A percentile compares a stretch with the other conserved stretches of the same genome.
phyloP scores from a whole-genome alignment of 1,140 invertebrate genomes.

The Fopius arisanus region DNA sequence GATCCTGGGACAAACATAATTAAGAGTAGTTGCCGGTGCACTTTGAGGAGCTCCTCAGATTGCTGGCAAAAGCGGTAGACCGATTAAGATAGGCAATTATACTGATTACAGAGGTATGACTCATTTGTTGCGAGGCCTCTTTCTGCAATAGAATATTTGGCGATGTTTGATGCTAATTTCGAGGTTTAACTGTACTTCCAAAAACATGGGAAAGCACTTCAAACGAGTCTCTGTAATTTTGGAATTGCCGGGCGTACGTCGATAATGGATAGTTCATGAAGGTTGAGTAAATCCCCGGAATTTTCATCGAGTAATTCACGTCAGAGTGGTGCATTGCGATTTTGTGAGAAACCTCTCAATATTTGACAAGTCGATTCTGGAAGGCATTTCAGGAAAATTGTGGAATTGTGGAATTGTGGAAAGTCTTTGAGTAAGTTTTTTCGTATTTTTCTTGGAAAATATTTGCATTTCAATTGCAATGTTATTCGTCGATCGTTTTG shows the following conservation, averaged over 20 bases:
- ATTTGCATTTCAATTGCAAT: too few relatives aligned
- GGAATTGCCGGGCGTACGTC: background rate
- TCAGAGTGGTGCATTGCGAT: too few relatives aligned
- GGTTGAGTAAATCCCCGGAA: background rate
- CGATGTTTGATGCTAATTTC: constrained; percentile 2
- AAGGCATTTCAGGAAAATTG: too few relatives aligned
- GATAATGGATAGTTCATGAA: background rate
- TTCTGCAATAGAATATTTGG: background rate
- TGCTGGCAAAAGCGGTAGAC: background rate
- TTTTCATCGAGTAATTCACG: background rate
- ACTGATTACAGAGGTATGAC: background rate
- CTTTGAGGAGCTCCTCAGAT: background rate
- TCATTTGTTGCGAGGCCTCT: background rate
- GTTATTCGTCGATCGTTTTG: too few relatives aligned
- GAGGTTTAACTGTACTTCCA: background rate
- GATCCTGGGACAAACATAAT: constrained; percentile 3
- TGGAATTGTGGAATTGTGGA: too few relatives aligned
- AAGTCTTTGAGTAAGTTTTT: too few relatives aligned
- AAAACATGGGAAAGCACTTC: constrained; percentile 13
- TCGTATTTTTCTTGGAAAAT: too few relatives aligned
- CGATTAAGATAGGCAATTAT: background rate
- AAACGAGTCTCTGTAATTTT: background rate
- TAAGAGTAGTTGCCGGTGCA: background rate
- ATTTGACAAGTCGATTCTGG: too few relatives aligned
- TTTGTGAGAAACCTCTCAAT: too few relatives aligned